These are phyloP conservation scores for Apocheima hispidaria DNA, from an alignment of 2,888 invertebrate genomes.

Conservation along the genomic window DNA sequence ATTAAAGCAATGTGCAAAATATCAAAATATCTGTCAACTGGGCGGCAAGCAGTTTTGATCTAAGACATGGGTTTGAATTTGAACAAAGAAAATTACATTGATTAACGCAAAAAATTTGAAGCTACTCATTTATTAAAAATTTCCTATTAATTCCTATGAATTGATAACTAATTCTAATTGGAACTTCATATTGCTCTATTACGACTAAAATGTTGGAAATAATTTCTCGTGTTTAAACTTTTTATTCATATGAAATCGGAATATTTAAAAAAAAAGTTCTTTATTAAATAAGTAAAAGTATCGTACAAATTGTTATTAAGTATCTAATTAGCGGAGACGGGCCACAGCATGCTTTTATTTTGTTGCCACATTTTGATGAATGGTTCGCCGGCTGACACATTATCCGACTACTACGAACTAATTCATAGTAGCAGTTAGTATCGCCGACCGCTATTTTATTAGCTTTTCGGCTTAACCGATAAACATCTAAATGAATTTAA, in stretches of 20 bases:
- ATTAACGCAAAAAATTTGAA: slow-evolving; percentile 22
- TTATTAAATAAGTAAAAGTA: slow-evolving; percentile 9
- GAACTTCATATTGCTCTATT: slow-evolving; percentile 1
- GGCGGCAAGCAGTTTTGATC: slow-evolving; percentile 75
- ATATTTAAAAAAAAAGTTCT: slow-evolving; percentile 19
- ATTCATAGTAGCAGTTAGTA: slow-evolving; percentile 44
- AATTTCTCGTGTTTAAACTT: not conserved
- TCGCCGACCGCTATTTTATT: slow-evolving; percentile 68
- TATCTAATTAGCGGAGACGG: slow-evolving; percentile 28
- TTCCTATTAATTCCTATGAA: slow-evolving; percentile 1
- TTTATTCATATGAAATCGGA: not conserved
- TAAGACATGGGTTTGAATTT: slow-evolving; percentile 39
- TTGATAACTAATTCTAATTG: slow-evolving; percentile 4
- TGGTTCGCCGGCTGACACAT: slow-evolving; percentile 36
- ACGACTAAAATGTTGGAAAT: too few species aligned
- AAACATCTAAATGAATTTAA: slow-evolving; percentile 80
- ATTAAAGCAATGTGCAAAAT: slow-evolving; percentile 78
- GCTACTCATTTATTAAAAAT: not conserved
- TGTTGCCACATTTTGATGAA: slow-evolving; percentile 41
- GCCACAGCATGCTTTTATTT: slow-evolving; percentile 33
- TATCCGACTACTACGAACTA: slow-evolving; percentile 41
- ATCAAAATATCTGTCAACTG: slow-evolving; percentile 82
- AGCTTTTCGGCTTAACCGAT: slow-evolving; percentile 79
- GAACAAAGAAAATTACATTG: slow-evolving; percentile 11
- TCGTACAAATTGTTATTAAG: slow-evolving; percentile 23